These are phyloP conservation scores for Macrotus californicus DNA, from an alignment of 2,113 vertebrate genomes.

Conservation along the genomic window DNA sequence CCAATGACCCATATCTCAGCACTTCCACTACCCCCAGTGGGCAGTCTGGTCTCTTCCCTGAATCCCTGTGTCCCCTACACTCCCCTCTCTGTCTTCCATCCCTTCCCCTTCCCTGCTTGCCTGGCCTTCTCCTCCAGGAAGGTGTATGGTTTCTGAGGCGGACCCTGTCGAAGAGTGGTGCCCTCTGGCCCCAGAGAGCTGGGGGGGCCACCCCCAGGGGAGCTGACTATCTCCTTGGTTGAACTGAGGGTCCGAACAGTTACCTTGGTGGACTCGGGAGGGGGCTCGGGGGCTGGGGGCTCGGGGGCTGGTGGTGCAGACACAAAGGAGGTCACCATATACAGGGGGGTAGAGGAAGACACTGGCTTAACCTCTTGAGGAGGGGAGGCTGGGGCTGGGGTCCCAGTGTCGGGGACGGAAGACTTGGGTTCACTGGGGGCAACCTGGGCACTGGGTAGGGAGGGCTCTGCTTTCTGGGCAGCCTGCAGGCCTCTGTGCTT, in stretches of 20 bases:
- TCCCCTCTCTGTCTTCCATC: not conserved
- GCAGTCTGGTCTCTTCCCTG: not conserved
- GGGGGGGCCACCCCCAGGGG: constrained; percentile 75
- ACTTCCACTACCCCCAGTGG: not conserved
- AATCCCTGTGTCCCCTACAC: not conserved
- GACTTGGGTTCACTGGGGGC: constrained; percentile 51
- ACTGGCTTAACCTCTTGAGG: constrained; percentile 53
- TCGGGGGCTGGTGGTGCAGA: constrained; percentile 75
- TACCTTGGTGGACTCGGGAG: constrained; percentile 35
- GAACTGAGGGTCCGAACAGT: constrained; percentile 59
- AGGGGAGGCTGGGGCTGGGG: constrained; percentile 30
- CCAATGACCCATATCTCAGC: not conserved
- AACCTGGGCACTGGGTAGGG: constrained; percentile 33
- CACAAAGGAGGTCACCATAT: constrained; percentile 82
- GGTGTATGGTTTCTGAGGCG: constrained; percentile 97
- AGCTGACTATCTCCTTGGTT: constrained; percentile 80
- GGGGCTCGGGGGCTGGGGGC: constrained; percentile 54
- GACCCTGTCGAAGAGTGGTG: constrained; percentile 88
- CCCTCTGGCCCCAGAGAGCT: constrained; percentile 63
- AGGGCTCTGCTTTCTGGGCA: constrained; percentile 28
- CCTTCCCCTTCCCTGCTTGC: constrained; percentile 75
- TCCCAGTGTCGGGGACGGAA: constrained; percentile 56
- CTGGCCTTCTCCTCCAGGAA: constrained; percentile 98
- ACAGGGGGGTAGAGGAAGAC: constrained; percentile 59
- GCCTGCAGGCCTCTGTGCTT: constrained; percentile 75